Conservation (phyloP, 1,140 invertebrate species). For the Dysdera silvatica region DNA sequence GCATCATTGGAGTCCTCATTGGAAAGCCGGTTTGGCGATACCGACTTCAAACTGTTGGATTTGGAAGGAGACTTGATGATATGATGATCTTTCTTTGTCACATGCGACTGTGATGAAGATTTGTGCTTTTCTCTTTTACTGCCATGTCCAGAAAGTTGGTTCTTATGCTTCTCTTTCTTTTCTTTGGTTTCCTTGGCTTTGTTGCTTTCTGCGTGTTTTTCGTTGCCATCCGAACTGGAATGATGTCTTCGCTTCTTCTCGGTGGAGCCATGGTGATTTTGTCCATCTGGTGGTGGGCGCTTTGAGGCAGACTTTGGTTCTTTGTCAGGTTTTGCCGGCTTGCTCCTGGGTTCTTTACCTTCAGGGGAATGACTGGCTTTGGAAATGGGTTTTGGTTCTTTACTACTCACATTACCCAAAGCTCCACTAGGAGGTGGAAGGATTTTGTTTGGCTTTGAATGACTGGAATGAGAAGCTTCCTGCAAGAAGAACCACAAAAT, state of each 20-base stretch:
- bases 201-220: neutral
- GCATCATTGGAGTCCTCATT: too few species aligned
- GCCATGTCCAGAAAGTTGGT: neutral
- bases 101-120: neutral
- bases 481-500: too few species aligned
- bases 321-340: neutral
- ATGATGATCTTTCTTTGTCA: too few species aligned
- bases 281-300: neutral
- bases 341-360: neutral
- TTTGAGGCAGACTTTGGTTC: neutral
- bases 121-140: neutral
- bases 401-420: too few species aligned
- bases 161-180: neutral
- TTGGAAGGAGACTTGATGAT: too few species aligned
- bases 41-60: too few species aligned
- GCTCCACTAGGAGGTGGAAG: too few species aligned
- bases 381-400: neutral
- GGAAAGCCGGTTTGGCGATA: too few species aligned
- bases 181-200: neutral
- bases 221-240: too few species aligned
- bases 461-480: too few species aligned
- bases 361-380: too few species aligned
- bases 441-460: too few species aligned
- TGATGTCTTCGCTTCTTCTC: neutral
- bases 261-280: neutral